Percentiles rank a stretch among this genome's conserved stretches.
Evolutionary conservation across 2,797 vertebrate genomes (phyloP).

Genomic region (Cuculus canorus): DNA sequence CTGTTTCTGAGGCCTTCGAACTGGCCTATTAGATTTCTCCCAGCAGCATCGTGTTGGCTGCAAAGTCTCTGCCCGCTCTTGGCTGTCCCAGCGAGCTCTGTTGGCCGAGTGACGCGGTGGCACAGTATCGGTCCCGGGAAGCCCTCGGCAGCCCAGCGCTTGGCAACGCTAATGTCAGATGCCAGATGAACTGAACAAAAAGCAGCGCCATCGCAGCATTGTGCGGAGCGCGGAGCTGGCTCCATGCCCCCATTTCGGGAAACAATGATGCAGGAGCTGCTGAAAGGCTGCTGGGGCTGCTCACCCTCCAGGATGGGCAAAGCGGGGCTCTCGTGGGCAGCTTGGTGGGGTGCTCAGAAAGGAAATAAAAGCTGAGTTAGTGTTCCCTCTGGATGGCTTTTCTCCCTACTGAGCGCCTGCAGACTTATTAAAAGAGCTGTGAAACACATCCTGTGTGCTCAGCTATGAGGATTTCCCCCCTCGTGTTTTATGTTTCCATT

Average conservation of each 20-base stretch:
- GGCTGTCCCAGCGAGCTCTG: background rate
- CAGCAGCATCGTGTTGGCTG: background rate
- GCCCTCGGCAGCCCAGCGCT: background rate
- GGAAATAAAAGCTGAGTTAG: background rate
- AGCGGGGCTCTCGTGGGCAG: background rate
- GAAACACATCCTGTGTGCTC: background rate
- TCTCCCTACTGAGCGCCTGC: rapidly evolving
- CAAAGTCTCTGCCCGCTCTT: background rate
- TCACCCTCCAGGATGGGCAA: background rate
- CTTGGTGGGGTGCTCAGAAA: background rate
- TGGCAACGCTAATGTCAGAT: slow-evolving; percentile 68
- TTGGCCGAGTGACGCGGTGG: slow-evolving; percentile 8
- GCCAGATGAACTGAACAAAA: slow-evolving; percentile 66
- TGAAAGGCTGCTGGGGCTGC: background rate
- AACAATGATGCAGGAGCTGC: slow-evolving; percentile 10
- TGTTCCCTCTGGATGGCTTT: background rate
- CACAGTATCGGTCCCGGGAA: background rate
- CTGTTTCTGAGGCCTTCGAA: background rate
- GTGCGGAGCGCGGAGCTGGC: slow-evolving; percentile 26
- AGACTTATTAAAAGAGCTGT: background rate
- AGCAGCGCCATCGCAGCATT: background rate
- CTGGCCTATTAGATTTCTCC: background rate
- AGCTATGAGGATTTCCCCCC: background rate
- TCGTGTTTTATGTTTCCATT: background rate
- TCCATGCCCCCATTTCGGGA: background rate